phyloP scores from a whole-genome alignment of 1,140 invertebrate genomes.

The Atopsyche davidsoni region DNA sequence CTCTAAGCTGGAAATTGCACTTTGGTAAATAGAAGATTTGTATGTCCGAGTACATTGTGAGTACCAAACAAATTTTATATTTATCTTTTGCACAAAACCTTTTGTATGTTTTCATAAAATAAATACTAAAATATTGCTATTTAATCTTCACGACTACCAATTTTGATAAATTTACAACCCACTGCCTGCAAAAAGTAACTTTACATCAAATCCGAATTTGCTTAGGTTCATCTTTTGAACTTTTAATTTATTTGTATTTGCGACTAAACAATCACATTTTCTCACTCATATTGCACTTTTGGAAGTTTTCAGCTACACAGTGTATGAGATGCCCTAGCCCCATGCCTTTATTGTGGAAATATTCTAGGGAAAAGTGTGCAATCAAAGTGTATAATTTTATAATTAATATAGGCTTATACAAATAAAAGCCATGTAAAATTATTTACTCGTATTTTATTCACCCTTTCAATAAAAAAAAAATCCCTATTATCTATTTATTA shows the following conservation, averaged over 20 bases:
- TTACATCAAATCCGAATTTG: slow-evolving; percentile 7
- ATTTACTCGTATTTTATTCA: not conserved
- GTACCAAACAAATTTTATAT: not conserved
- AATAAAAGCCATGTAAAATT: slow-evolving; percentile 26
- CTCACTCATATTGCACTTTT: slow-evolving; percentile 14
- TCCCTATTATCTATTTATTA: not conserved
- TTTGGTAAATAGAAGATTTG: no score
- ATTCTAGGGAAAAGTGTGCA: slow-evolving; percentile 26
- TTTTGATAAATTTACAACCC: not conserved
- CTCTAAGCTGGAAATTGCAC: no score
- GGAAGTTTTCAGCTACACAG: slow-evolving; percentile 14
- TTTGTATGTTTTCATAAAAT: slow-evolving; percentile 4
- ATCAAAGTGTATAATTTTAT: slow-evolving; percentile 28
- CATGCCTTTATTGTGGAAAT: slow-evolving; percentile 17
- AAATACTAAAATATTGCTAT: not conserved
- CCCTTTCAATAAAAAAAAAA: not conserved
- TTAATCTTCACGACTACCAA: not conserved
- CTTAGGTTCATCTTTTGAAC: not conserved
- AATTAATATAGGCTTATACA: slow-evolving; percentile 27
- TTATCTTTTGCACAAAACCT: slow-evolving; percentile 6
- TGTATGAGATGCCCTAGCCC: slow-evolving; percentile 1
- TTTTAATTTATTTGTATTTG: slow-evolving; percentile 10
- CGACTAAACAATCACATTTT: slow-evolving; percentile 29
- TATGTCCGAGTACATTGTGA: no score
- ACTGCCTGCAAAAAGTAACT: slow-evolving; percentile 21